These are phyloP conservation scores for Mimachlamys varia DNA, from an alignment of 2,888 invertebrate species.

Conservation along the genomic window DNA sequence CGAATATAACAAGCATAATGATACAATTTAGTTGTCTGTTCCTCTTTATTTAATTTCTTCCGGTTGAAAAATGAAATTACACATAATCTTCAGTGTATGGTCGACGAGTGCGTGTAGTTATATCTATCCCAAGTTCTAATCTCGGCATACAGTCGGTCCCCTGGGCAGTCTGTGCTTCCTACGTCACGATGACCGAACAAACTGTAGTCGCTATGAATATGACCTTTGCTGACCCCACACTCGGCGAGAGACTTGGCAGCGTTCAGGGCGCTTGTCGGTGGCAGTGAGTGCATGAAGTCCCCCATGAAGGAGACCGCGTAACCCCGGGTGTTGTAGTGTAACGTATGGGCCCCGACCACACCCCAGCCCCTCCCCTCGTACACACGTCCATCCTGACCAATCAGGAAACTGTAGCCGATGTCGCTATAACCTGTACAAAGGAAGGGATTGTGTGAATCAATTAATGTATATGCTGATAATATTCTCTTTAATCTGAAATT, in stretches of 20 bases:
- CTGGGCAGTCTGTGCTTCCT: conserved; percentile 61
- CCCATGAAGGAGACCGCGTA: conserved; percentile 74
- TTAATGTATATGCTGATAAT: too few relatives aligned
- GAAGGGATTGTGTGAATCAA: not conserved
- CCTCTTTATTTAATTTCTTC: too few relatives aligned
- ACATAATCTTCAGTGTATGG: not conserved
- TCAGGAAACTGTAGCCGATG: conserved; percentile 85
- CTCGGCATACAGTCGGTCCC: conserved; percentile 58
- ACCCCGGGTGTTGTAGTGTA: conserved; percentile 83
- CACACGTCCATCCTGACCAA: conserved; percentile 90
- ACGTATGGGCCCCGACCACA: conserved; percentile 87
- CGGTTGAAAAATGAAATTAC: too few relatives aligned
- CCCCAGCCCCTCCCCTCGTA: conserved; percentile 91
- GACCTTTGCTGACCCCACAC: conserved; percentile 64
- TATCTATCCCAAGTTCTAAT: conserved; percentile 58
- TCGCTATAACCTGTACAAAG: conserved; percentile 59
- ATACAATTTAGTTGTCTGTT: too few relatives aligned
- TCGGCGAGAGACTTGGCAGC: conserved; percentile 65
- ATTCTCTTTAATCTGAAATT: too few relatives aligned
- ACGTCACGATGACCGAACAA: conserved; percentile 68
- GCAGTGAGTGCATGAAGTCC: conserved; percentile 62
- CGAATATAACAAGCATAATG: too few relatives aligned
- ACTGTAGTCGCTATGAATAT: conserved; percentile 57
- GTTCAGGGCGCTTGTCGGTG: conserved; percentile 62
- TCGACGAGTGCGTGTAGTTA: not conserved